Conservation (phyloP, 2,113 vertebrate genomes). For the Tachuris rubrigastra region DNA sequence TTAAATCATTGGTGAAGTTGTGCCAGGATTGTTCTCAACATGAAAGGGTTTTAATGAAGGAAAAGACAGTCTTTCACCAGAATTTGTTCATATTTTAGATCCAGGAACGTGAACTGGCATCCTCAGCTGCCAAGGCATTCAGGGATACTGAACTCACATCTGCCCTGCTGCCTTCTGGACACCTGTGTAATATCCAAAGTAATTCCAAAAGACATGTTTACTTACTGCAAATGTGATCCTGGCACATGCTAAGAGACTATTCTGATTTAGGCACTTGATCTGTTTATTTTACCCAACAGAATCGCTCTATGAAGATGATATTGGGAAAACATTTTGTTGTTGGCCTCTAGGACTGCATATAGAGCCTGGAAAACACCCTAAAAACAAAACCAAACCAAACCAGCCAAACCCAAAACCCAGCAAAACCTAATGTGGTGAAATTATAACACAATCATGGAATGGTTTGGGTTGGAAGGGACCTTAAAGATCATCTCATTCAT, state of each 20-base stretch:
- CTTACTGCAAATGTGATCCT: neutral
- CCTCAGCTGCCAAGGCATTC: neutral
- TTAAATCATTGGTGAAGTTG: neutral
- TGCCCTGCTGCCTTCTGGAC: neutral
- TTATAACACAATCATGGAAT: too few species aligned
- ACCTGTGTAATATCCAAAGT: neutral
- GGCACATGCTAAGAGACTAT: neutral
- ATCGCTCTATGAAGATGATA: neutral
- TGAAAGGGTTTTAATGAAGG: neutral
- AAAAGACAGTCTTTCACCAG: neutral
- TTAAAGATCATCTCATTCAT: neutral
- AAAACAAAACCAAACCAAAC: neutral
- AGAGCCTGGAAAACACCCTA: neutral
- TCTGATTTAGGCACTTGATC: neutral
- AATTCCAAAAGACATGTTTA: neutral
- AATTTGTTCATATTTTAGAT: neutral
- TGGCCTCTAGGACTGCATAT: neutral
- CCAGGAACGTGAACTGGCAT: neutral
- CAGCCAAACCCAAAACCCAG: fast-evolving
- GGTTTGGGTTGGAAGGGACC: neutral
- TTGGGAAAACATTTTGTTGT: neutral
- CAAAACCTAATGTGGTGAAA: neutral
- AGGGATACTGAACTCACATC: neutral
- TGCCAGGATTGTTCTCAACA: neutral
- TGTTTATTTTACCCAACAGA: neutral